A percentile compares a stretch with the other conserved stretches of the same genome.
phyloP scores from a whole-genome alignment of 2,113 vertebrate genomes.

The Phaethon lepturus region DNA sequence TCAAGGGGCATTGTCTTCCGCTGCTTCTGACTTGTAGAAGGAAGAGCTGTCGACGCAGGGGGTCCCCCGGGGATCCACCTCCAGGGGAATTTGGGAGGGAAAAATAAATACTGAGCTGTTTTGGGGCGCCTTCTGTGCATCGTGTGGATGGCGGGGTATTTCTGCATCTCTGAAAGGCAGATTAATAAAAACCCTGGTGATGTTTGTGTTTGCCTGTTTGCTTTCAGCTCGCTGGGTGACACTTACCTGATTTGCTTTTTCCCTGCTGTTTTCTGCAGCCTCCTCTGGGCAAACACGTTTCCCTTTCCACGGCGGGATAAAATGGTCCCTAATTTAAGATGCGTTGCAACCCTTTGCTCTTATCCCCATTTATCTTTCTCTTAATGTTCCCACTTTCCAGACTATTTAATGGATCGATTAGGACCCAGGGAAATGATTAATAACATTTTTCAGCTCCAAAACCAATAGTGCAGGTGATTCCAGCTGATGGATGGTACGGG shows the following conservation, averaged over 20 bases:
- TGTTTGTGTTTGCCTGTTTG: not conserved
- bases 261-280: not conserved
- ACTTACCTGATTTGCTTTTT: not conserved
- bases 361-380: not conserved
- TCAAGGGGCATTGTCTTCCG: fast-evolving
- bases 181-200: fast-evolving
- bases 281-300: not conserved
- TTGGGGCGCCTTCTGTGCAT: not conserved
- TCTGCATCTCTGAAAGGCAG: not conserved
- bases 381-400: not conserved
- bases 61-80: not conserved
- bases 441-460: not conserved
- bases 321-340: not conserved
- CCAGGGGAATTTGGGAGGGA: not conserved
- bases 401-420: not conserved
- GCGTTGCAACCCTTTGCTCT: not conserved
- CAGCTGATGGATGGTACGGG: not conserved
- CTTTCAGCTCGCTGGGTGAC: not conserved
- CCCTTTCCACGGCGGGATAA: not conserved
- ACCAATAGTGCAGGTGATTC: not conserved
- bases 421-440: not conserved
- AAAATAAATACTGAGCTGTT: not conserved
- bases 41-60: not conserved
- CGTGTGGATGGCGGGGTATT: fast-evolving
- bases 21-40: not conserved